Evolutionary conservation across 2,888 invertebrate genomes (phyloP), one percentile per base, ranked within the genome.

Genomic region (Aricia artaxerxes): DNA sequence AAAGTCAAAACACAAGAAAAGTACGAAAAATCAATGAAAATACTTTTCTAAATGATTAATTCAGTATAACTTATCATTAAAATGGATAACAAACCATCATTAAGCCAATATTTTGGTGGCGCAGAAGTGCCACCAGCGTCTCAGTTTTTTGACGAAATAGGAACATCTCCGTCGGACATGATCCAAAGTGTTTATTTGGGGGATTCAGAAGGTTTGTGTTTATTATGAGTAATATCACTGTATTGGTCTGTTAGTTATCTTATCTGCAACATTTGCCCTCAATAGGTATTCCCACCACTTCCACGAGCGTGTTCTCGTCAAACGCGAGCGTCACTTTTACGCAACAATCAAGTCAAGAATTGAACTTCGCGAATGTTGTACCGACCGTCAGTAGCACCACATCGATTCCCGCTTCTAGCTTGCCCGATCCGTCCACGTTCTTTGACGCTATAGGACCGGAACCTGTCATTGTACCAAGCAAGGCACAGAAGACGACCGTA

Each of bases 21-120:
- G 3, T 61, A 7, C 24, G 7, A 61, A n/a, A 60, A 61, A 61
- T 24, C 24, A n/a, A 24, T 61, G 24, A 24, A n/a, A 61, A 24
- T 64, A 31, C 31, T 16, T 3, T 60, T 60, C 3, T 60, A n/a
- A 2, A 69, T 69, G 13, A 69, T 16, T 69, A 35, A 1, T 69
- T 35, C 0, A 1, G 13, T 13, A 5, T 1, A 13, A 69, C 31
- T 69, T 35, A 69, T 16, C 35, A 49, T 7, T 78, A 78, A 87
- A 85, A 94, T 94, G 94, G 94, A 95, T 86, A 92, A 91, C 84
- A 92, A 94, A 84, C 95, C 95, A 80, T 93, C 93, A 79, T 88
- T 95, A 82, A 95, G 95, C 87, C 95, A 95, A 87, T 95, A 95
- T 88, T 96, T 95, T 86, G 94, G 92, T 69, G 91, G 90, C 81